Base-by-base conservation (phyloP, 2,888 invertebrate genomes). In the Pristionchus maxplancki region DNA sequence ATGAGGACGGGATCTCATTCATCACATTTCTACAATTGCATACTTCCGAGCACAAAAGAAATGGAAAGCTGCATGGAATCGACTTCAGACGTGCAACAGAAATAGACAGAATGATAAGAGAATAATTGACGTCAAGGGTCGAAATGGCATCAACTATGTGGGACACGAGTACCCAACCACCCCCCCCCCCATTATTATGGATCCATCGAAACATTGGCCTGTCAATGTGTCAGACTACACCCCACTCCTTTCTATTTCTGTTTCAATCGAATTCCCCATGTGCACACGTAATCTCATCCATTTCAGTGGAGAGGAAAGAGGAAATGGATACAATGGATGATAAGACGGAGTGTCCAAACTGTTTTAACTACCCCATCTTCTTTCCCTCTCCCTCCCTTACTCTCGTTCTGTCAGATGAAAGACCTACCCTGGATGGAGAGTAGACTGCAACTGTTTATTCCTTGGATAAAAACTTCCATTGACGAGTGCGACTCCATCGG, bases 391-490 rank as follows among this genome's bases (percentile, higher is more conserved):
- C 11, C 71, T 4, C 40, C 24, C 40, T 74, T 40, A 0, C 40
- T 40, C 24, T 17, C 71, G 20, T 28, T 24, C 71, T 20, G 20
- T 37, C 40, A 9, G 1, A 31, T 74, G 20, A 3, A 82, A 34
- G 50, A 9, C 90, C 81, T 62, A 91, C 88, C 92, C 93, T 3
- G 92, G 91, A 88, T 91, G 90, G 48, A 93, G 89, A 48, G 89
- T 89, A 88, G 90, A 91, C 85, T 93, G 93, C 17, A 92, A 89
- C 83, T 93, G 91, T 44, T 90, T 90, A 83, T 92, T 91, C 40
- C 93, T 87, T 37, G 93, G 93, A 58, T 93, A 93, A 91, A 91
- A 93, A 62, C 90, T 90, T 4, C 93, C 93, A 85, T 93, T 93
- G 67, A 92, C 93, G n/a, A 93, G 89, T 0, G 93, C 93, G 2